Evolutionary conservation across 2,113 vertebrate species (phyloP), one percentile per base, ranked within the genome.

Genomic region (Eclectus roratus): DNA sequence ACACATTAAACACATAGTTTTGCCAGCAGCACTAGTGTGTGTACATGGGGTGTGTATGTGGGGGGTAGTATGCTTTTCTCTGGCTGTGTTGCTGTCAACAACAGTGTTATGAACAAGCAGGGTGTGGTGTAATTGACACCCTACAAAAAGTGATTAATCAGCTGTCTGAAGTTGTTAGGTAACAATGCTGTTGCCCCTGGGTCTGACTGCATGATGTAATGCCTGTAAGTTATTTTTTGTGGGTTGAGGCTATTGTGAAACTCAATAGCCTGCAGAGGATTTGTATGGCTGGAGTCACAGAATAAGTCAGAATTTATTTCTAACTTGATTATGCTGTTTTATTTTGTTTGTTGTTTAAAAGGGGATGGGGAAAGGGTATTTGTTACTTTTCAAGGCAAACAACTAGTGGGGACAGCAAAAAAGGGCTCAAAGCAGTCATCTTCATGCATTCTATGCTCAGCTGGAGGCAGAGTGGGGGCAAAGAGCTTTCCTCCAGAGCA

Each of bases 121-220:
- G 85, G 85, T 86, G 85, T 60, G 82, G 80, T 93, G 80, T 94
- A 74, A 80, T 5, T 90, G 85, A 91, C 93, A 95, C 92, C 80
- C 82, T 79, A 61, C 93, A 91, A 80, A 91, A 96, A 88, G 80
- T 68, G 90, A 90, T 74, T 96, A 83, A 94, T 95, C 92, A 94
- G 85, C 88, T 93, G 82, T 81, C 90, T 93, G 76, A 74, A 86
- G 72, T 50, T 90, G 88, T 96, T 94, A 86, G 72, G 85, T 92
- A 94, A 96, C 77, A 86, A 37, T 74, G 72, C 60, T 86, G 47
- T 86, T 89, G 88, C 90, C 92, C 84, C 73, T 93, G 82, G 90
- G 88, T 64, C 85, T 86, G 88, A 43, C 71, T 1, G 6, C 77
- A 56, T 93, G 93, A 95, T 79, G 88, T 95, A 95, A 96, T 93